Evolutionary conservation across 2,113 vertebrate genomes (phyloP), one percentile per base, ranked within the genome.

Genomic region (Reinhardtius hippoglossoides): DNA sequence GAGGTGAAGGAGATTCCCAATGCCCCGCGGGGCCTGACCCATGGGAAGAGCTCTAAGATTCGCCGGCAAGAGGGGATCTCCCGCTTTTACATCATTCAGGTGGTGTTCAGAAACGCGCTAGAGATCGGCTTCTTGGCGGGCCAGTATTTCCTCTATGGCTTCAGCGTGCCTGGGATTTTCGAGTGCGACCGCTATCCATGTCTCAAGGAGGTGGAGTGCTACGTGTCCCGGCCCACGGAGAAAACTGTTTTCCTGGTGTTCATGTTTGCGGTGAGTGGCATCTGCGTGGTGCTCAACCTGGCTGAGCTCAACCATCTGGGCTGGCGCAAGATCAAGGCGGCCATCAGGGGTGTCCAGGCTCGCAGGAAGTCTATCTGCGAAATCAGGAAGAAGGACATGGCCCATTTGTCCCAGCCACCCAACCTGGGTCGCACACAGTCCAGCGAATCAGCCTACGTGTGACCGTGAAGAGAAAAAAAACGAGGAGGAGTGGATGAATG

Each of bases 181-280:
- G 96, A 95, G 78, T 97, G 96, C 0, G 95, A 95, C 77, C 95
- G 96, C 2, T 97, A 97, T 85, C 96, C 96, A 0, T 97, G 96
- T 76, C 89, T 97, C 18, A 96, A 96, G 81, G 96, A 96, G 80
- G 96, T 97, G 76, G 96, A 97, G 83, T 97, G 96, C 74, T 97
- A 97, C 16, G 96, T 97, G 12, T 97, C 96, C 0, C 90, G 96
- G 0, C 96, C 96, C 59, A 97, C 96, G 0, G 96, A 97, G 73
- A 97, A 97, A 63, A 97, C 94, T 0, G 95, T 97, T 0, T 97
- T 97, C 89, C 81, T 97, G 62, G 96, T 95, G 0, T 97, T 97
- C 90, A 97, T 97, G 96, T 97, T 97, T 1, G 96, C 96, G 0
- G 96, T 97, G n/a, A 97, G 96, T 4, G 96, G 96, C 0, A 93